A percentile compares a stretch with the other conserved stretches of the same genome.
These are phyloP conservation scores for Rousettus madagascariensis DNA, from an alignment of 2,797 vertebrate genomes.

Conservation along the genomic window DNA sequence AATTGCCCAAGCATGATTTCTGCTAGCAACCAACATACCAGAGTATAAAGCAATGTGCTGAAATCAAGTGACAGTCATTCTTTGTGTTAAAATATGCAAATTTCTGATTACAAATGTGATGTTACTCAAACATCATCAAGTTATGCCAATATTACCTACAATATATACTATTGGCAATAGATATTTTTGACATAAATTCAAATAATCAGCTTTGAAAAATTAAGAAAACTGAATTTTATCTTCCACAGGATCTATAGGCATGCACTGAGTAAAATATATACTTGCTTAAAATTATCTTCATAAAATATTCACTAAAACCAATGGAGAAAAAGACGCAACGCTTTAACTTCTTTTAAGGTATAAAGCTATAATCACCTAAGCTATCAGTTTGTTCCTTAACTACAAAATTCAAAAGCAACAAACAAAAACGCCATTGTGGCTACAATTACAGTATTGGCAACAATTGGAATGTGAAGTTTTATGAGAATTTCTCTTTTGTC, in stretches of 20 bases:
- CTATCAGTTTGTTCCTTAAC: not conserved
- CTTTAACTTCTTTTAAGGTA: not conserved
- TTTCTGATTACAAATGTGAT: not conserved
- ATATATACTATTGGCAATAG: not conserved
- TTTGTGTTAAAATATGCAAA: not conserved
- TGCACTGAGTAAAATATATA: not conserved
- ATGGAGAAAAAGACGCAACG: not conserved
- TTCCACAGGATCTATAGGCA: not conserved
- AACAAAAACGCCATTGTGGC: not conserved
- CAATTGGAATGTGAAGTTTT: not conserved
- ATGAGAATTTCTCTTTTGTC: not conserved
- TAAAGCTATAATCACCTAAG: not conserved
- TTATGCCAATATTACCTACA: not conserved
- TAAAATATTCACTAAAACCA: not conserved
- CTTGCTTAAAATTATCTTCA: not conserved
- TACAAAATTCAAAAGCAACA: not conserved
- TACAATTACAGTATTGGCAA: not conserved
- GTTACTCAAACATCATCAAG: not conserved
- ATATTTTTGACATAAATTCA: not conserved
- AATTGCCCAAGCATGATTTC: not conserved
- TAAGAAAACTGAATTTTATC: not conserved
- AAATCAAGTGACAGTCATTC: not conserved
- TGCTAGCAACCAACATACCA: not conserved
- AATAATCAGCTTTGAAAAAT: not conserved
- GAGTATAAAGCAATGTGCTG: not conserved